phyloP scores from a whole-genome alignment of 1,140 invertebrate species.

The Ooceraea biroi region DNA sequence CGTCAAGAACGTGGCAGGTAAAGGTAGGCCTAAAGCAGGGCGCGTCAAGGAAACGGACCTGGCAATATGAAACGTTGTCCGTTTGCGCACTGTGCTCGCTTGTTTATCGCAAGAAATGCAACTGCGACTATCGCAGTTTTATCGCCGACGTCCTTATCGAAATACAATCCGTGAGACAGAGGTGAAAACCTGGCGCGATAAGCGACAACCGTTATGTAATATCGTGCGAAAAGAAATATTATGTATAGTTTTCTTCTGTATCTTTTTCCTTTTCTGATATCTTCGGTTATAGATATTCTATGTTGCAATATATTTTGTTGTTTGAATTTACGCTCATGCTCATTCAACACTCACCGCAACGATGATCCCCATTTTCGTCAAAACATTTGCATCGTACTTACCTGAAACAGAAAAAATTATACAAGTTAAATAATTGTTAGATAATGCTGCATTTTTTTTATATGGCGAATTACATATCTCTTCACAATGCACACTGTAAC shows the following conservation, averaged over 20 bases:
- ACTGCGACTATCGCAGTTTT: constrained; percentile 2
- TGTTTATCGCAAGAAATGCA: constrained; percentile 47
- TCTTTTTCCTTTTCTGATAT: neutral
- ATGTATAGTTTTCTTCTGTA: neutral
- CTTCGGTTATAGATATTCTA: too few relatives aligned
- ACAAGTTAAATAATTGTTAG: neutral
- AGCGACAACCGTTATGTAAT: neutral
- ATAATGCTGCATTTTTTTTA: neutral
- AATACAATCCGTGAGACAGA: neutral
- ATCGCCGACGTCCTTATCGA: constrained; percentile 17
- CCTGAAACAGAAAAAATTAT: constrained; percentile 57
- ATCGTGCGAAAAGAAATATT: neutral
- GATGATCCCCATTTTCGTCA: neutral
- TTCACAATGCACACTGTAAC: neutral
- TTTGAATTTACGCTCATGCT: neutral
- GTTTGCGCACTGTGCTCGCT: constrained; percentile 26
- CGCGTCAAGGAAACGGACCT: constrained; percentile 17
- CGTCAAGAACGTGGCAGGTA: too few relatives aligned
- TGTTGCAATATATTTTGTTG: too few relatives aligned
- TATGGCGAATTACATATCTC: neutral
- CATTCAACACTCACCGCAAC: neutral
- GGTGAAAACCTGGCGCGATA: neutral
- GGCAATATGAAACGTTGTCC: neutral
- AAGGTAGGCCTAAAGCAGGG: neutral
- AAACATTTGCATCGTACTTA: constrained; percentile 19